Evolutionary conservation across 2,113 vertebrate species (phyloP).

Genomic region (Embiotoca jacksoni): DNA sequence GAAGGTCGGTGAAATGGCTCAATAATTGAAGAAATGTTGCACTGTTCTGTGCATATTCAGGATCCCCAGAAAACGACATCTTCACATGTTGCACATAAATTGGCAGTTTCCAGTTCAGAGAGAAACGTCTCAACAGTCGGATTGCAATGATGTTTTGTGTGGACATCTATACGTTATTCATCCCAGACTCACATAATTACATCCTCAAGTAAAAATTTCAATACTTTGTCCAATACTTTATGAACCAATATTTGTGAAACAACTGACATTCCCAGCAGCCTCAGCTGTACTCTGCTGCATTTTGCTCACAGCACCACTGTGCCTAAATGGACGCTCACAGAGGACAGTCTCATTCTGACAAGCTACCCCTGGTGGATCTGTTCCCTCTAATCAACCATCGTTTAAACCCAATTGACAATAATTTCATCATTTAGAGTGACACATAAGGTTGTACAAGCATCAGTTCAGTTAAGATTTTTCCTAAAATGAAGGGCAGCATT

Average conservation of each 20-base stretch:
- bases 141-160: not conserved
- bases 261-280: slow-evolving; percentile 9
- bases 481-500: slow-evolving; percentile 1
- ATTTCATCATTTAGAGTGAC: slow-evolving; percentile 44
- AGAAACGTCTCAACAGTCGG: not conserved
- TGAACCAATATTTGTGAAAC: slow-evolving; percentile 3
- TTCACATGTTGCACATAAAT: too few species aligned
- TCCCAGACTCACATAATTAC: not conserved
- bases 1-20: not conserved
- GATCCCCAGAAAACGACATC: not conserved
- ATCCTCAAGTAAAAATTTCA: not conserved
- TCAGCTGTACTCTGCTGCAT: slow-evolving; percentile 2
- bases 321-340: slow-evolving; percentile 23
- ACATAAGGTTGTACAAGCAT: slow-evolving; percentile 4
- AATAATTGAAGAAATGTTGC: not conserved
- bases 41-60: not conserved
- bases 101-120: not conserved
- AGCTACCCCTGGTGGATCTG: slow-evolving; percentile 27
- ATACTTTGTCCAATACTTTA: not conserved
- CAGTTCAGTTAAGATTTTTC: slow-evolving; percentile 11
- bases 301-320: slow-evolving; percentile 3
- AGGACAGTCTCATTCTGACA: slow-evolving; percentile 34
- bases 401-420: slow-evolving; percentile 47
- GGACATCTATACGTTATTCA: slow-evolving; percentile 12
- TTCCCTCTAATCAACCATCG: slow-evolving; percentile 48